Percentiles rank a stretch among this genome's conserved stretches.
These are phyloP conservation scores for Arbacia lixula DNA, from an alignment of 53 echinoderm and acorn worm species.

Conservation along the genomic window DNA sequence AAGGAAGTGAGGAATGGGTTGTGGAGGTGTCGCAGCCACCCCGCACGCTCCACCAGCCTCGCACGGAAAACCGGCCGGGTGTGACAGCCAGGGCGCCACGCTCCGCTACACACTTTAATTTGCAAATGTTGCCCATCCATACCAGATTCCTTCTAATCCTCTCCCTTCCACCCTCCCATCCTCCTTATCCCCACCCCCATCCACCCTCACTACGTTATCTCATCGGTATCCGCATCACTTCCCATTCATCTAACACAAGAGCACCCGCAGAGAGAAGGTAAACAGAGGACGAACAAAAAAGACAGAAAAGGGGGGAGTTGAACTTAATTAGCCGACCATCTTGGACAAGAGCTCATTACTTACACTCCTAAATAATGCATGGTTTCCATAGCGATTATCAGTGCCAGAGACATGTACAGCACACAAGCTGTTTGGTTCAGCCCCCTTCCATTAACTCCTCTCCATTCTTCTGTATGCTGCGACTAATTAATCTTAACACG, in stretches of 20 bases:
- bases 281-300: too few species aligned
- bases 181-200: neutral
- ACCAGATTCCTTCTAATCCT: conserved; percentile 6
- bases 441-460: too few species aligned
- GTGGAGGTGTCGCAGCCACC: conserved; percentile 43
- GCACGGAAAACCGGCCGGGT: conserved; percentile 13
- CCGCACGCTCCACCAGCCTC: conserved; percentile 26
- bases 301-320: too few species aligned
- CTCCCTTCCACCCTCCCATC: neutral
- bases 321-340: conserved; percentile 38
- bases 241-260: neutral
- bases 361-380: too few species aligned
- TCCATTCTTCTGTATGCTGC: too few species aligned
- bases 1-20: neutral
- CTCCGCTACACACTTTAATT: conserved; percentile 47
- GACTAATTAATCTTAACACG: too few species aligned
- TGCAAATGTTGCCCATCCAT: conserved; percentile 57
- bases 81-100: conserved; percentile 30
- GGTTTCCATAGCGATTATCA: too few species aligned
- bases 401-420: too few species aligned
- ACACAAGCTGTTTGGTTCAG: too few species aligned
- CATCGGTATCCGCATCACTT: conserved; percentile 10
- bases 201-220: neutral
- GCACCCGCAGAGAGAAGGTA: too few species aligned
- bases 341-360: too few species aligned